phyloP scores from a whole-genome alignment of 2,888 invertebrate species.

The Melanostoma mellinum region DNA sequence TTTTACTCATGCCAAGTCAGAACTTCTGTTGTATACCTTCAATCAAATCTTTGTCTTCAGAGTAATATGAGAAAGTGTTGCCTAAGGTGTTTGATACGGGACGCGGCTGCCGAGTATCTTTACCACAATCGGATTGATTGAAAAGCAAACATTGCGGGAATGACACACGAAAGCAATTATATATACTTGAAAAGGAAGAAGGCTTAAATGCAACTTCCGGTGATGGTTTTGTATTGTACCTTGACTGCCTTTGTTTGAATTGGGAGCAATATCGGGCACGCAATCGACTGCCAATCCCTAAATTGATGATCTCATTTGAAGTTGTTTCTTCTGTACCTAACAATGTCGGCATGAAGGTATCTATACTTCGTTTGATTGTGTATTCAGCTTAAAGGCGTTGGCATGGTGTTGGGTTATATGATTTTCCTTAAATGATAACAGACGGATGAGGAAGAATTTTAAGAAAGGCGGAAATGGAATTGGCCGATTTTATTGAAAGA shows the following conservation, averaged over 20 bases:
- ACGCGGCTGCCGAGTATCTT: conserved; percentile 21
- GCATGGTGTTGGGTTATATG: neutral
- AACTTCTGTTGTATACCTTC: conserved; percentile 22
- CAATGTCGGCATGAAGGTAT: neutral
- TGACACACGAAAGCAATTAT: conserved; percentile 63
- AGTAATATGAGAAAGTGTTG: conserved; percentile 30
- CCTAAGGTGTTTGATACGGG: conserved; percentile 52
- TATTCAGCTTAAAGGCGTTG: conserved; percentile 45
- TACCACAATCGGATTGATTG: conserved; percentile 57
- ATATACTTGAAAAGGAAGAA: conserved; percentile 6
- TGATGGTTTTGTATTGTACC: conserved; percentile 44
- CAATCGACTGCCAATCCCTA: conserved; percentile 67
- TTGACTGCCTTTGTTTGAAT: conserved; percentile 49
- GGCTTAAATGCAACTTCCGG: conserved; percentile 62
- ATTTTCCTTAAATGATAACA: conserved; percentile 25
- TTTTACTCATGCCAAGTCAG: no score
- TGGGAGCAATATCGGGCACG: conserved; percentile 69
- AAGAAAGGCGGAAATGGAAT: conserved; percentile 17
- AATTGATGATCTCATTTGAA: conserved; percentile 65
- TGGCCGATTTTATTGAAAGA: conserved; percentile 5
- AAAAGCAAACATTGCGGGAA: conserved; percentile 49
- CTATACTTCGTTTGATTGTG: conserved; percentile 3
- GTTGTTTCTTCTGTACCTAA: conserved; percentile 29
- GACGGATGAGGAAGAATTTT: conserved; percentile 38
- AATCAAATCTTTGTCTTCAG: conserved; percentile 45